Percentiles rank a stretch among this genome's conserved stretches.
These are phyloP conservation scores for Hemitrygon akajei DNA, from an alignment of 2,797 vertebrate species.

Conservation along the genomic window DNA sequence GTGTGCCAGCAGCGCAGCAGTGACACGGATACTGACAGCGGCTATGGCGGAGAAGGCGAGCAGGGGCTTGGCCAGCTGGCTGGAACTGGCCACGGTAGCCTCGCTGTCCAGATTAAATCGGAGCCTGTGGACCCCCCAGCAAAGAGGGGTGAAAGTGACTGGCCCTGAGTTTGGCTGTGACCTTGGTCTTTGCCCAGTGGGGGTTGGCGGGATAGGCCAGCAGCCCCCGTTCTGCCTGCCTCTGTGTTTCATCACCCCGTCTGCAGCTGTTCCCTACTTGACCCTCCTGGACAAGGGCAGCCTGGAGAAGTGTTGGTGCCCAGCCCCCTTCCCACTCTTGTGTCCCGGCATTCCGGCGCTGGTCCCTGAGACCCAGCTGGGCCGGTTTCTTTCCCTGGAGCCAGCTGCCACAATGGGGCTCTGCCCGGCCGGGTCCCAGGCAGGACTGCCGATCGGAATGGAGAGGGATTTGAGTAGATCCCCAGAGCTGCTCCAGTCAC, in stretches of 20 bases:
- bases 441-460: no score
- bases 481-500: conserved; percentile 48
- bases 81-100: no score
- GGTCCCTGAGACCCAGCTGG: conserved; percentile 54
- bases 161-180: conserved; percentile 45
- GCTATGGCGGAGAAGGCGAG: conserved; percentile 85
- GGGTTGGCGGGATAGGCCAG: conserved; percentile 66
- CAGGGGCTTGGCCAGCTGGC: conserved; percentile 39
- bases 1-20: conserved; percentile 72
- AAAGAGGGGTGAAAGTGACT: conserved; percentile 69
- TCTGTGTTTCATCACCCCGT: conserved; percentile 84
- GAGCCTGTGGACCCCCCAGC: conserved; percentile 75
- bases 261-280: conserved; percentile 80
- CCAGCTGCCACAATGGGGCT: conserved; percentile 50
- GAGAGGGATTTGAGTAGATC: conserved; percentile 46
- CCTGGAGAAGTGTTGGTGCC: conserved; percentile 82
- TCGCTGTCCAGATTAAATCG: conserved; percentile 65
- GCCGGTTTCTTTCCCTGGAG: conserved; percentile 47
- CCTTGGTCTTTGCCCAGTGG: conserved; percentile 64
- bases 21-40: conserved; percentile 96
- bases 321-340: conserved; percentile 72
- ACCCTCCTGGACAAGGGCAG: conserved; percentile 81
- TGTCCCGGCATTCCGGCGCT: conserved; percentile 69
- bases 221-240: conserved; percentile 87
- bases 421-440: background rate